Evolutionary conservation across 2,113 vertebrate genomes (phyloP).

Genomic region (Eolophus roseicapilla): DNA sequence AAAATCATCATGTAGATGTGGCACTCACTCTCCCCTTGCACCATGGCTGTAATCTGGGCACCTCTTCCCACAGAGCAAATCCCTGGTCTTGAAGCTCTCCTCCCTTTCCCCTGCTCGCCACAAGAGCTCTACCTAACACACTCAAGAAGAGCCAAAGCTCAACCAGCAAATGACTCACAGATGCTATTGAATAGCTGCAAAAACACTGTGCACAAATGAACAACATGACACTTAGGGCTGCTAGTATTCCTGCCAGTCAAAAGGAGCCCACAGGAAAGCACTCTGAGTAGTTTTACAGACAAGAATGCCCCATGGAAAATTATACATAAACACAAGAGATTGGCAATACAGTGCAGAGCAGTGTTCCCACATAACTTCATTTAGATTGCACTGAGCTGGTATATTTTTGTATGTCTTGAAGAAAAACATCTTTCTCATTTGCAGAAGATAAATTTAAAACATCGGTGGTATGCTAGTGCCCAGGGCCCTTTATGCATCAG

Average conservation of each 20-base stretch:
- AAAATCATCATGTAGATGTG: background rate
- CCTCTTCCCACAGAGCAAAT: background rate
- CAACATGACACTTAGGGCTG: slow-evolving; percentile 70
- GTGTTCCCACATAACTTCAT: slow-evolving; percentile 59
- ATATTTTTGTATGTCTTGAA: slow-evolving; percentile 67
- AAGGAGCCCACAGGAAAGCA: slow-evolving; percentile 60
- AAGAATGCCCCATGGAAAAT: slow-evolving; percentile 65
- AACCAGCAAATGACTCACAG: slow-evolving; percentile 71
- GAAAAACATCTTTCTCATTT: slow-evolving; percentile 73
- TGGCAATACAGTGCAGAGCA: slow-evolving; percentile 52
- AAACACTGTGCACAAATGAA: slow-evolving; percentile 67
- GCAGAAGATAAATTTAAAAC: slow-evolving; percentile 74
- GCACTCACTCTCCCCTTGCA: background rate
- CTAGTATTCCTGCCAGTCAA: slow-evolving; percentile 77
- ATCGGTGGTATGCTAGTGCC: slow-evolving; percentile 45
- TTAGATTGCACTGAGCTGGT: slow-evolving; percentile 54
- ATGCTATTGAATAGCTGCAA: slow-evolving; percentile 72
- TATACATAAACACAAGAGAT: slow-evolving; percentile 55
- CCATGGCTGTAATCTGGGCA: background rate
- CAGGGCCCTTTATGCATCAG: slow-evolving; percentile 18
- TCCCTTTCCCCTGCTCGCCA: background rate
- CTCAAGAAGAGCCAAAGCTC: background rate
- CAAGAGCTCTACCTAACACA: background rate
- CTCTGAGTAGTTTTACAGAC: slow-evolving; percentile 68
- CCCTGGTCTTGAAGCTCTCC: background rate